A percentile compares a stretch with the other conserved stretches of the same genome.
Conservation (phyloP, 2,888 invertebrate species). For the Rhogogaster chlorosoma region DNA sequence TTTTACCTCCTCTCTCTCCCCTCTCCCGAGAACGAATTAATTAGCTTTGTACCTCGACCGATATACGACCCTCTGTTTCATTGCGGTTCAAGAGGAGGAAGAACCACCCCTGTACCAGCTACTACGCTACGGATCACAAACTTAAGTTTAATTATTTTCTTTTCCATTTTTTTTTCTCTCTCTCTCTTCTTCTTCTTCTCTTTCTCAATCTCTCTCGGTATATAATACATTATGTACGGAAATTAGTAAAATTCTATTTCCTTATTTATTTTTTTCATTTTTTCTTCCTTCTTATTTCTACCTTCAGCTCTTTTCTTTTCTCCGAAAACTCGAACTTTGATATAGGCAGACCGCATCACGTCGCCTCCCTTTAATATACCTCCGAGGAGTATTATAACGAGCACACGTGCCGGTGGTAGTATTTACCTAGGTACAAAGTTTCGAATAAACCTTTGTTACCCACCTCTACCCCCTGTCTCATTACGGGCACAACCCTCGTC, state of each 20-base stretch:
- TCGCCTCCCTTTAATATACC: not conserved
- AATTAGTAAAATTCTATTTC: not conserved
- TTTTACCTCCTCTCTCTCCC: not conserved
- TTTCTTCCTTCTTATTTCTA: not conserved
- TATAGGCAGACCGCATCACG: not conserved
- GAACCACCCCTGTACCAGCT: not conserved
- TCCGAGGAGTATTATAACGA: constrained; percentile 3
- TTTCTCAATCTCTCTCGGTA: not conserved
- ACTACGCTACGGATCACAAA: not conserved
- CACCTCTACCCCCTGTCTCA: constrained; percentile 26
- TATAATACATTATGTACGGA: not conserved
- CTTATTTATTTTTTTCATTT: not conserved
- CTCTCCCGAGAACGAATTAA: not conserved
- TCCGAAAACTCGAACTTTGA: not conserved
- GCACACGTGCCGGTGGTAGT: constrained; percentile 10
- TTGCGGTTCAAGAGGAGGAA: not conserved
- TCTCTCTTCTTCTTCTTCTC: not conserved
- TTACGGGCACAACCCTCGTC: constrained; percentile 21
- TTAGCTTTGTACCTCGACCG: constrained; percentile 14
- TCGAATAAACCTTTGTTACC: constrained; percentile 43
- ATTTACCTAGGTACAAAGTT: constrained; percentile 35
- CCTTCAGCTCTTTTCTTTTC: not conserved
- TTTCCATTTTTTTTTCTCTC: not conserved
- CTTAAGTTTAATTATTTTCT: not conserved
- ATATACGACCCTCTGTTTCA: not conserved